phyloP scores from a whole-genome alignment of 2,113 vertebrate species.

The Ciconia stormi region DNA sequence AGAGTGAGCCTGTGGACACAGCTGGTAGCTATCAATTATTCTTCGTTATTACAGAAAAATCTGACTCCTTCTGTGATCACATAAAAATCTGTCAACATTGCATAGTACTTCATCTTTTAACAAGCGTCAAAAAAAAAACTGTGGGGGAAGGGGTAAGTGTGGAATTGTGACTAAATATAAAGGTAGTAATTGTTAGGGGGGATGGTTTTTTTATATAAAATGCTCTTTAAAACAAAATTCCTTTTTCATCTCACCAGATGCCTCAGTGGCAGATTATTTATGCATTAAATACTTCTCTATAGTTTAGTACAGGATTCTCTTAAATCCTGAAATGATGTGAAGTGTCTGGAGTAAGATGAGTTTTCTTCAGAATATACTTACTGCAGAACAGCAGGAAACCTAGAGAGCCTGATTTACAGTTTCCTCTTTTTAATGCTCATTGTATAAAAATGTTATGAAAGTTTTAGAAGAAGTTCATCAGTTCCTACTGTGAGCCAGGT shows the following conservation, averaged over 20 bases:
- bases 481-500: constrained; percentile 26
- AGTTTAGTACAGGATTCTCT: constrained; percentile 22
- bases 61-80: constrained; percentile 64
- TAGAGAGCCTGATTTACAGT: constrained; percentile 36
- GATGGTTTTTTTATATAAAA: constrained; percentile 31
- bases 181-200: constrained; percentile 35
- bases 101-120: constrained; percentile 62
- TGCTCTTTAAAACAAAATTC: neutral
- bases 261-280: constrained; percentile 25
- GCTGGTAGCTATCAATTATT: constrained; percentile 79
- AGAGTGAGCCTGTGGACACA: constrained; percentile 71
- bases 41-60: constrained; percentile 69
- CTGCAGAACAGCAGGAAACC: constrained; percentile 21
- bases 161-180: constrained; percentile 27
- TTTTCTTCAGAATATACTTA: neutral
- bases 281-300: neutral
- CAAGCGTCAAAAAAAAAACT: constrained; percentile 41
- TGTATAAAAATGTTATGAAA: constrained; percentile 47
- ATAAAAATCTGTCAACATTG: constrained; percentile 70
- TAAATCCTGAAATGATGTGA: constrained; percentile 29
- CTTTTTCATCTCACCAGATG: constrained; percentile 51
- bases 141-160: constrained; percentile 16
- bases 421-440: constrained; percentile 52
- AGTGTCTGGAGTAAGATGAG: constrained; percentile 26
- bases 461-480: constrained; percentile 34